Evolutionary conservation across 1,140 invertebrate genomes (phyloP).

Genomic region (Gryllus bimaculatus): DNA sequence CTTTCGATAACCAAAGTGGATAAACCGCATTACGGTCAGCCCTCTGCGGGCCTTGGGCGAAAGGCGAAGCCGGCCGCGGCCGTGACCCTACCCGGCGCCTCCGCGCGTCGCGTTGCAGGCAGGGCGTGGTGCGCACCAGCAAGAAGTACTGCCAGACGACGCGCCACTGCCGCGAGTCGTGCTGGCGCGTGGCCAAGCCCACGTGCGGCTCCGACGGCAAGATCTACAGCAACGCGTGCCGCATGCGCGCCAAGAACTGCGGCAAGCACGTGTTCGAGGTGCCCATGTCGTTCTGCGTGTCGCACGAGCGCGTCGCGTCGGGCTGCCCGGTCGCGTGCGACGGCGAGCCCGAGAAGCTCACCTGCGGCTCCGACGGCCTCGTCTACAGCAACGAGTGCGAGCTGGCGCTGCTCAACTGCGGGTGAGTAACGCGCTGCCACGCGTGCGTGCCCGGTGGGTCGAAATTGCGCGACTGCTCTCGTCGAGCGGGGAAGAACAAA

Average conservation of each 20-base stretch:
- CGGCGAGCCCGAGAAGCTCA: conserved; percentile 48
- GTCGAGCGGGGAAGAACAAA: not conserved
- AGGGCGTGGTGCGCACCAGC: conserved; percentile 58
- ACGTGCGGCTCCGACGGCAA: conserved; percentile 88
- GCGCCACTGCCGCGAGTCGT: conserved; percentile 80
- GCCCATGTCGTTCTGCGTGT: conserved; percentile 77
- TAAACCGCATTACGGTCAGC: too few relatives aligned
- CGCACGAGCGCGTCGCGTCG: conserved; percentile 60
- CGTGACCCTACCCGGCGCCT: too few relatives aligned
- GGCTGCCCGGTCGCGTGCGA: conserved; percentile 62
- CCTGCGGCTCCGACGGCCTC: conserved; percentile 81
- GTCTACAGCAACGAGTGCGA: conserved; percentile 83
- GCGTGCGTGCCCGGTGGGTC: not conserved
- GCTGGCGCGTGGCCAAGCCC: conserved; percentile 77
- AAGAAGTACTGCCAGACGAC: conserved; percentile 85
- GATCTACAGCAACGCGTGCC: conserved; percentile 83
- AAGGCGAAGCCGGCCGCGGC: too few relatives aligned
- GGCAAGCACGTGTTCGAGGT: conserved; percentile 86
- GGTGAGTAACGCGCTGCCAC: too few relatives aligned
- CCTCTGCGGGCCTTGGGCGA: too few relatives aligned
- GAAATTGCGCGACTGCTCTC: too few relatives aligned
- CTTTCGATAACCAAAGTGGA: too few relatives aligned
- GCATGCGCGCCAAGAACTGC: conserved; percentile 87
- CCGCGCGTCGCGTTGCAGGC: conserved; percentile 30
- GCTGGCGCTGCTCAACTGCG: conserved; percentile 80